phyloP scores from a whole-genome alignment of 2,113 vertebrate genomes.

The Dendrocopos noguchii region DNA sequence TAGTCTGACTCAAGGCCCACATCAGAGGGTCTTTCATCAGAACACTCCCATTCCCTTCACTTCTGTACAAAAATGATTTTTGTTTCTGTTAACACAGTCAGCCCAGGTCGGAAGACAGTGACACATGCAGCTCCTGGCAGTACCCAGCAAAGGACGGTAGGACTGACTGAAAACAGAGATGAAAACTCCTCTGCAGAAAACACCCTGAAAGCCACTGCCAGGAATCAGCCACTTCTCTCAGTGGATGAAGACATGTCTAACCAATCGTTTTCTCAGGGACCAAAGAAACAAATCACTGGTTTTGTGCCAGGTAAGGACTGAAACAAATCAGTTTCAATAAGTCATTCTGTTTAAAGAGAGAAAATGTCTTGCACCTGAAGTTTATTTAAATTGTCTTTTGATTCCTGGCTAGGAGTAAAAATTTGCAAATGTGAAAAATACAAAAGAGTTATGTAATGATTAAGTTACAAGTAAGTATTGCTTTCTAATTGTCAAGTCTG shows the following conservation, averaged over 20 bases:
- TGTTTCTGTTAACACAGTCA: slow-evolving; percentile 75
- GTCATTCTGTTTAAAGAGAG: not conserved
- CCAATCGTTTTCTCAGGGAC: slow-evolving; percentile 65
- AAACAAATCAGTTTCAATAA: not conserved
- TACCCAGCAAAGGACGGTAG: slow-evolving; percentile 46
- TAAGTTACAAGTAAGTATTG: not conserved
- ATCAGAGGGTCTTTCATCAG: not conserved
- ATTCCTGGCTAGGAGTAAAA: not conserved
- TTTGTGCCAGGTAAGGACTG: slow-evolving; percentile 77
- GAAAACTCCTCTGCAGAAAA: slow-evolving; percentile 48
- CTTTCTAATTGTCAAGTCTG: not conserved
- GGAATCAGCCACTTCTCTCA: slow-evolving; percentile 22
- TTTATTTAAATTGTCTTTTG: not conserved
- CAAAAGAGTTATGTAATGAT: not conserved
- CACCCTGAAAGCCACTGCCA: slow-evolving; percentile 63
- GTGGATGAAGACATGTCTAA: slow-evolving; percentile 62
- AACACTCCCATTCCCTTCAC: not conserved
- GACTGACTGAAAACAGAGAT: slow-evolving; percentile 27
- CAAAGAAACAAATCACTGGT: slow-evolving; percentile 57
- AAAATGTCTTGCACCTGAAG: not conserved
- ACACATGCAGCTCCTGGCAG: slow-evolving; percentile 65
- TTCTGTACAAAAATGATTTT: not conserved
- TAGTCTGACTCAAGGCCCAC: not conserved
- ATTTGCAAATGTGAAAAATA: not conserved
- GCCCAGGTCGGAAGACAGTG: slow-evolving; percentile 78